Percentiles rank a stretch among this genome's conserved stretches.
These are phyloP conservation scores for Plutomurus gul DNA, from an alignment of 1,140 invertebrate species.

Conservation along the genomic window DNA sequence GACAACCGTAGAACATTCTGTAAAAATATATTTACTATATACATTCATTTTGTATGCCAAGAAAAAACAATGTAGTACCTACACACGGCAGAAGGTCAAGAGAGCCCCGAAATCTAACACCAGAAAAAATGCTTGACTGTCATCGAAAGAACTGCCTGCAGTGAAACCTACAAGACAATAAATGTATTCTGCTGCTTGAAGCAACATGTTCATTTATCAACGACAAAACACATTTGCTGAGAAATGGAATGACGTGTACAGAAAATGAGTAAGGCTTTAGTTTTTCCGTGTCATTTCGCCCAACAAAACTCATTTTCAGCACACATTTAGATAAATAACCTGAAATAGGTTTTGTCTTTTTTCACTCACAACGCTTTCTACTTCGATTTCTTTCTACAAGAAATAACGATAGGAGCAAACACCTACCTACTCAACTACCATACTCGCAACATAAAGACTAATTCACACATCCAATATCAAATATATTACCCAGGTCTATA, in stretches of 20 bases:
- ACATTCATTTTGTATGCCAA: no score
- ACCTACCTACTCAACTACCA: neutral
- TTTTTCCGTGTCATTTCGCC: neutral
- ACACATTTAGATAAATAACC: constrained; percentile 2
- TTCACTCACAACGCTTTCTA: neutral
- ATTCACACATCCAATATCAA: no score
- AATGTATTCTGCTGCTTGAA: constrained; percentile 14
- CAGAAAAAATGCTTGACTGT: neutral
- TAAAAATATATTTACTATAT: no score
- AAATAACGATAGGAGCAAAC: neutral
- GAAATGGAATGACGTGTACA: constrained; percentile 4
- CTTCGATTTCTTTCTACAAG: neutral
- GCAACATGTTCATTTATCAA: constrained; percentile 27
- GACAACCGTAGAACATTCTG: no score
- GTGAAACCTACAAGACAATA: neutral
- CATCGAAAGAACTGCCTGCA: neutral
- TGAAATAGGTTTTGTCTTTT: neutral
- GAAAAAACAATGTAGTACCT: no score
- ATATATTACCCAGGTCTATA: no score
- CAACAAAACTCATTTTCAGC: constrained; percentile 6
- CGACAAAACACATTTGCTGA: constrained; percentile 10
- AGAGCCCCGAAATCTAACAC: neutral
- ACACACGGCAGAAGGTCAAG: neutral
- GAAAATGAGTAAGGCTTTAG: neutral
- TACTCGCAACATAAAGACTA: neutral